These are phyloP conservation scores for Ophiodon elongatus DNA, from an alignment of 2,113 vertebrate genomes.

Conservation along the genomic window DNA sequence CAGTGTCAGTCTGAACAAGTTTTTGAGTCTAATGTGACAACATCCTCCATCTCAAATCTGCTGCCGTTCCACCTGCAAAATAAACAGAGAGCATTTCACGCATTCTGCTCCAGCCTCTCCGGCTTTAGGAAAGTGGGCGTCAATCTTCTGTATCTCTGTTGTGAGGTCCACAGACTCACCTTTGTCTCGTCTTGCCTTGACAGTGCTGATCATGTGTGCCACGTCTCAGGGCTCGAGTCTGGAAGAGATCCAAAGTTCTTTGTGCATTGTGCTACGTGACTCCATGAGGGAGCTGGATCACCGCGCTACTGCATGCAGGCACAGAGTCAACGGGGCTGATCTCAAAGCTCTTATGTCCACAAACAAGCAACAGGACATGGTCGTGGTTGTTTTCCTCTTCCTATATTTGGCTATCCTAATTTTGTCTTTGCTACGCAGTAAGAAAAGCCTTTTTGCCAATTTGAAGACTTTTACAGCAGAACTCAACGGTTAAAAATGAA, in stretches of 20 bases:
- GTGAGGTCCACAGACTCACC: constrained; percentile 21
- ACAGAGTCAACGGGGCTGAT: neutral
- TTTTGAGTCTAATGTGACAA: constrained; percentile 17
- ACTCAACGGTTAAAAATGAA: too few relatives aligned
- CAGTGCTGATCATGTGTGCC: constrained; percentile 18
- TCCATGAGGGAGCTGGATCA: neutral
- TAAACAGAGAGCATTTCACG: neutral
- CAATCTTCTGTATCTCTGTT: constrained; percentile 7
- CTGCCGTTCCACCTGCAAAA: neutral
- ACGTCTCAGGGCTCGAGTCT: neutral
- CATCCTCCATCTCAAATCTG: neutral
- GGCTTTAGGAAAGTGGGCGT: neutral
- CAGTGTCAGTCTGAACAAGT: neutral
- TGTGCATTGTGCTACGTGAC: neutral
- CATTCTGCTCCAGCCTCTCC: constrained; percentile 1
- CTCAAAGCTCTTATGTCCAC: neutral
- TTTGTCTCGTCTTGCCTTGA: constrained; percentile 13
- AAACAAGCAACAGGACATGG: neutral
- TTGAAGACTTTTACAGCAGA: neutral
- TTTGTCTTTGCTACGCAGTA: too few relatives aligned
- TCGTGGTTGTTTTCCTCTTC: neutral
- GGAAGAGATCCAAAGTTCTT: constrained; percentile 19
- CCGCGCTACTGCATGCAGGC: neutral
- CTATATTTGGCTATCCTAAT: neutral
- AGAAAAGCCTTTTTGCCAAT: neutral